phyloP scores from a whole-genome alignment of 2,888 invertebrate genomes.

The Eulithis testata region DNA sequence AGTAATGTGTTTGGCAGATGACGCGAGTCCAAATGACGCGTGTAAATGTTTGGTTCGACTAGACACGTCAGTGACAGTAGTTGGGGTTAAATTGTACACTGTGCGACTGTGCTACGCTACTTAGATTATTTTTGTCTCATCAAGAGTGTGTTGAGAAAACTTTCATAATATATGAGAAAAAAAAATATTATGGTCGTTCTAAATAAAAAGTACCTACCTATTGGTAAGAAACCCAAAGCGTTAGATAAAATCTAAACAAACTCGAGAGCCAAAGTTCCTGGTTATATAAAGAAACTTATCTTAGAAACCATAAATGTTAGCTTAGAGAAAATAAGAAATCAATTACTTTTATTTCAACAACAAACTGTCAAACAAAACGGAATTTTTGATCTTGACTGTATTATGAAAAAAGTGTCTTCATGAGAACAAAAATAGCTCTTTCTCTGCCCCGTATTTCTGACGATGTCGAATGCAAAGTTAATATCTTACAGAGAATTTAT shows the following conservation, averaged over 20 bases:
- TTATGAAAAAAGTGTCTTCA: neutral
- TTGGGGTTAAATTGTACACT: conserved; percentile 38
- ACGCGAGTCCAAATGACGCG: conserved; percentile 62
- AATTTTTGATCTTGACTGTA: neutral
- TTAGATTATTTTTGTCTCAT: conserved; percentile 1
- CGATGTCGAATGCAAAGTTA: conserved; percentile 38
- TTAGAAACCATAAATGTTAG: too few species aligned
- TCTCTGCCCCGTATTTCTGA: conserved; percentile 9
- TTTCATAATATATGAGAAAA: too few species aligned
- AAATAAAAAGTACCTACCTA: too few species aligned
- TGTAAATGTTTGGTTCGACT: conserved; percentile 50
- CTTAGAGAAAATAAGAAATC: too few species aligned
- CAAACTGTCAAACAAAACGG: neutral
- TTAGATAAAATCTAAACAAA: too few species aligned
- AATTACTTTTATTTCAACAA: neutral
- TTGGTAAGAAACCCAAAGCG: too few species aligned
- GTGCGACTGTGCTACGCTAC: conserved; percentile 22
- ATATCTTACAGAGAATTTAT: conserved; percentile 42
- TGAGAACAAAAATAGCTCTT: conserved; percentile 7
- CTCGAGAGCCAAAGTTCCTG: too few species aligned
- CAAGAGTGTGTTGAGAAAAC: neutral
- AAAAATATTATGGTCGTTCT: too few species aligned
- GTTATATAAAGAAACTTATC: too few species aligned
- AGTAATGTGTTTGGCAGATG: conserved; percentile 72
- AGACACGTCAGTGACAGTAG: conserved; percentile 36